Evolutionary conservation across 2,888 invertebrate species (phyloP), one percentile per base, ranked within the genome.

Genomic region (Bedellia somnulentella): DNA sequence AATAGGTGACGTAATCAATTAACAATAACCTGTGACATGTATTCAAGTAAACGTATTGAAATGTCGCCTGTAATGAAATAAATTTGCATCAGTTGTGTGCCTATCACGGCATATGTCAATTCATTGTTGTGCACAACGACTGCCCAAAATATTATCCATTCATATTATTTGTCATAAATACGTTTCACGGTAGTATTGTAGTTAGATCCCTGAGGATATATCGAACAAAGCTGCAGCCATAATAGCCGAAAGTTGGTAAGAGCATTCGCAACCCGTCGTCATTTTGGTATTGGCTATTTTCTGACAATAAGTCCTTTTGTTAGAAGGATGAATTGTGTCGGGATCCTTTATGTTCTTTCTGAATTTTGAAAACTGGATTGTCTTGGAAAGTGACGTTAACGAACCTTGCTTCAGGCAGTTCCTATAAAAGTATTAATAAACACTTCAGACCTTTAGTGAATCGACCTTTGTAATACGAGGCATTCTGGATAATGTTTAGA

Each of bases 261-360:
- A 60, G 52, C 42, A 47, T 47, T 56, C 57, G 54, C 61, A 71
- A 73, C 73, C 73, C 66, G 68, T n/a, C n/a, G n/a, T 71, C 70
- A 73, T 73, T 70, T 73, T 68, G 59, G 55, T 66, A 73, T 71
- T 68, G 73, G 71, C 71, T 68, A 73, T 73, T 67, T 71, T 73
- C 67, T 57, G 59, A 75, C 68, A 73, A 73, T 68, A 63, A 57
- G 51, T 39, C 44, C 49, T 61, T 75, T 73, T 68, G 71, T 54
- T 43, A 12, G 45, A 40, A 40, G 43, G 45, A 43, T 49, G 42
- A 52, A 63, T 63, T 57, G 57, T 66, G 55, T 50, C 51, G 47
- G 43, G 46, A 44, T 37, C 56, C 49, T 63, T 70, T 68, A 59
- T 62, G 50, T 43, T 47, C 45, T 52, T 50, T 32, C 30, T 27